phyloP scores from a whole-genome alignment of 2,888 invertebrate species.

The Ellobium chinense region DNA sequence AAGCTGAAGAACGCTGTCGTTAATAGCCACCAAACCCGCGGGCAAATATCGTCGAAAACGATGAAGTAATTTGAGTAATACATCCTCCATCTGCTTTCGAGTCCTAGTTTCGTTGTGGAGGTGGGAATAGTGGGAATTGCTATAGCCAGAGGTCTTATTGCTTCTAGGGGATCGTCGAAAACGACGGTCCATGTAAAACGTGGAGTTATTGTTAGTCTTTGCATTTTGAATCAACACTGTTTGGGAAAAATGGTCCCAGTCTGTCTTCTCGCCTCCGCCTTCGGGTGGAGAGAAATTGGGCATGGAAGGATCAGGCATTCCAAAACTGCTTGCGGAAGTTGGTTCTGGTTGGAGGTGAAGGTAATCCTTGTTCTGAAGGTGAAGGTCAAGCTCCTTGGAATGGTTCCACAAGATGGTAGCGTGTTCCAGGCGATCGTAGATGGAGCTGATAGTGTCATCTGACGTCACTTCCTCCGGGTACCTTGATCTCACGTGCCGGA shows the following conservation, averaged over 20 bases:
- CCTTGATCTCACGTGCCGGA: conserved; percentile 30
- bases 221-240: background rate
- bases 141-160: background rate
- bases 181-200: background rate
- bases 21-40: background rate
- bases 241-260: background rate
- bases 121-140: background rate
- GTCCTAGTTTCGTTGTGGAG: conserved; percentile 14
- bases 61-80: background rate
- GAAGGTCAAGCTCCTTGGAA: conserved; percentile 1
- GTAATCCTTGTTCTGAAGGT: background rate
- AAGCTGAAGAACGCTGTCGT: background rate
- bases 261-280: background rate
- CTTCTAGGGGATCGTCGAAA: conserved; percentile 2
- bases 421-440: conserved; percentile 47
- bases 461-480: conserved; percentile 45
- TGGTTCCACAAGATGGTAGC: conserved; percentile 49
- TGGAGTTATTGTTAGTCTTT: background rate
- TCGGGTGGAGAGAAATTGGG: background rate
- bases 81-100: background rate
- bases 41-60: background rate
- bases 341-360: background rate
- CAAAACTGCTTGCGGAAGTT: background rate
- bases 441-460: conserved; percentile 31
- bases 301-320: background rate